Evolutionary conservation across 2,888 invertebrate genomes (phyloP).

Genomic region (Aromia moschata): DNA sequence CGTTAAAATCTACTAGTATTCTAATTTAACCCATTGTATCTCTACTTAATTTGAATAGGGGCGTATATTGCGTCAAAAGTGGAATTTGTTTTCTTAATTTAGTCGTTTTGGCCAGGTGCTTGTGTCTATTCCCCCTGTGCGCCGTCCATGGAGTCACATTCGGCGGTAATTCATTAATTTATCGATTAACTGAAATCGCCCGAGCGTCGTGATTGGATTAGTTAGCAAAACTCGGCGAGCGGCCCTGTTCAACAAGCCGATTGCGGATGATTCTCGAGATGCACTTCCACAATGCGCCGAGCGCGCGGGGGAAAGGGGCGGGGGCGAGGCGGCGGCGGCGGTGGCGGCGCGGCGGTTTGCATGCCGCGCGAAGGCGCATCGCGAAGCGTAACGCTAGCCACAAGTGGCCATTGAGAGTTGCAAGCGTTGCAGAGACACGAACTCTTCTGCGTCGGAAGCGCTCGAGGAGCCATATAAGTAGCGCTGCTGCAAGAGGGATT

Average conservation of each 20-base stretch:
- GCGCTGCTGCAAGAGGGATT: slow-evolving; percentile 19
- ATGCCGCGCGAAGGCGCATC: slow-evolving; percentile 47
- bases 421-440: slow-evolving; percentile 49
- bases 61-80: neutral
- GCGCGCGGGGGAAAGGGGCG: slow-evolving; percentile 38
- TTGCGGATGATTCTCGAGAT: slow-evolving; percentile 54
- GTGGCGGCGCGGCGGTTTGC: slow-evolving; percentile 39
- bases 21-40: no score
- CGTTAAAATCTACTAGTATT: no score
- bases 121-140: neutral
- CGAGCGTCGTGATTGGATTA: slow-evolving; percentile 56
- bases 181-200: slow-evolving; percentile 47
- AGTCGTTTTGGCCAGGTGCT: neutral
- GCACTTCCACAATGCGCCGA: slow-evolving; percentile 39
- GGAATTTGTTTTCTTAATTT: neutral
- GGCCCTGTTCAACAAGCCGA: slow-evolving; percentile 56
- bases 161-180: slow-evolving; percentile 47
- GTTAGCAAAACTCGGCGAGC: slow-evolving; percentile 56
- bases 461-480: slow-evolving; percentile 30
- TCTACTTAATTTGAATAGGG: no score
- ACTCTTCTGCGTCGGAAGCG: slow-evolving; percentile 27
- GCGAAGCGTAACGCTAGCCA: slow-evolving; percentile 52
- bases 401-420: slow-evolving; percentile 61
- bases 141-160: slow-evolving; percentile 12
- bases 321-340: slow-evolving; percentile 36